Conservation (phyloP, 1,140 invertebrate species). For the Delia radicum region DNA sequence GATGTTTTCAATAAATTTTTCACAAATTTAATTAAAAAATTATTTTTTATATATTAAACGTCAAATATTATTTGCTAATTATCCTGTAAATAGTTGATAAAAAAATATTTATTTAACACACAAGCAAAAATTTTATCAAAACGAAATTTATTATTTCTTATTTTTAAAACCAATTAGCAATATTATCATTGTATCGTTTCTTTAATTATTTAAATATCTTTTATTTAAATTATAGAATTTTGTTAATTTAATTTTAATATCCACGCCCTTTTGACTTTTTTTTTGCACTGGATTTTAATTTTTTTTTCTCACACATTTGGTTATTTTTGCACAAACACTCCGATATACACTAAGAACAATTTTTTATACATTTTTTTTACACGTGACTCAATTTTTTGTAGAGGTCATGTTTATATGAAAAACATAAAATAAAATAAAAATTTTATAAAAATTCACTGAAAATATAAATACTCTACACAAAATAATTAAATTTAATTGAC, state of each 20-base stretch:
- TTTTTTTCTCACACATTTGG: neutral
- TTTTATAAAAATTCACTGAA: neutral
- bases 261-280: neutral
- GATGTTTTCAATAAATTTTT: no score
- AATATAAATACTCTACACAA: neutral
- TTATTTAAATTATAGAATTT: neutral
- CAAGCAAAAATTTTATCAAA: no score
- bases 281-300: neutral
- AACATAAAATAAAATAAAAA: neutral
- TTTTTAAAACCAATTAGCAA: neutral
- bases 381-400: constrained; percentile 13
- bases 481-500: no score
- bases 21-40: no score
- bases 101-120: no score
- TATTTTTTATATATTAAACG: no score
- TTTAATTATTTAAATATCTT: neutral
- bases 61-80: no score
- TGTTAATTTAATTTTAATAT: neutral
- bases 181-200: neutral
- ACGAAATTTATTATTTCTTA: no score
- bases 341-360: neutral
- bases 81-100: no score
- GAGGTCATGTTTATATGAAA: constrained; percentile 8
- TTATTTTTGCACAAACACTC: neutral
- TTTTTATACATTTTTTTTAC: neutral